These are phyloP conservation scores for Mycteria americana DNA, from an alignment of 2,797 vertebrate species.

Conservation along the genomic window DNA sequence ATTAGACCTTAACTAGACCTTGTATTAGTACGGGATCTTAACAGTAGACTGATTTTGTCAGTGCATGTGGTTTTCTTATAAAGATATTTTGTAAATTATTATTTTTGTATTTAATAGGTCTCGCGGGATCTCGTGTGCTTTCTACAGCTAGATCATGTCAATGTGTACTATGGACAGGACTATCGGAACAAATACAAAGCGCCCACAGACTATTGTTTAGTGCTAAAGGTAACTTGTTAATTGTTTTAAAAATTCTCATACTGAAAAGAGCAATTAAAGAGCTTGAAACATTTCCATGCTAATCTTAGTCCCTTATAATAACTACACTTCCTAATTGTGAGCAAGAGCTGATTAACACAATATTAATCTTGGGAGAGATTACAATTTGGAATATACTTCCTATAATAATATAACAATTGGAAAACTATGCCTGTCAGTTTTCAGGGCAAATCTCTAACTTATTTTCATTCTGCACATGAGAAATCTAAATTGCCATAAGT, in stretches of 20 bases:
- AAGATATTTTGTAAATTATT: not conserved
- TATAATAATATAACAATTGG: not conserved
- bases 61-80: not conserved
- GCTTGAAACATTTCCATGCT: not conserved
- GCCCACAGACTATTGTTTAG: conserved; percentile 95
- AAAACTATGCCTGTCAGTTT: not conserved
- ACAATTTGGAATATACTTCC: not conserved
- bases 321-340: not conserved
- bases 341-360: not conserved
- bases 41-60: not conserved
- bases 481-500: not conserved
- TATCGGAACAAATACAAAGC: conserved; percentile 98
- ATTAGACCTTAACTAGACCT: not conserved
- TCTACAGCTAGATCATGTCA: conserved; percentile 95
- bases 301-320: not conserved
- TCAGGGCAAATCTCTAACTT: not conserved
- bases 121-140: conserved; percentile 96
- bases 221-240: conserved; percentile 84
- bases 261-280: not conserved
- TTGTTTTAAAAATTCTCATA: not conserved
- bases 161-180: conserved; percentile 94
- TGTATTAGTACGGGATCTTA: not conserved
- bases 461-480: not conserved
- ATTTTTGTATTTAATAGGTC: conserved; percentile 75
- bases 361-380: not conserved